Evolutionary conservation across 2,888 invertebrate species (phyloP), one percentile per base, ranked within the genome.

Genomic region (Lasioglossum villosulum): DNA sequence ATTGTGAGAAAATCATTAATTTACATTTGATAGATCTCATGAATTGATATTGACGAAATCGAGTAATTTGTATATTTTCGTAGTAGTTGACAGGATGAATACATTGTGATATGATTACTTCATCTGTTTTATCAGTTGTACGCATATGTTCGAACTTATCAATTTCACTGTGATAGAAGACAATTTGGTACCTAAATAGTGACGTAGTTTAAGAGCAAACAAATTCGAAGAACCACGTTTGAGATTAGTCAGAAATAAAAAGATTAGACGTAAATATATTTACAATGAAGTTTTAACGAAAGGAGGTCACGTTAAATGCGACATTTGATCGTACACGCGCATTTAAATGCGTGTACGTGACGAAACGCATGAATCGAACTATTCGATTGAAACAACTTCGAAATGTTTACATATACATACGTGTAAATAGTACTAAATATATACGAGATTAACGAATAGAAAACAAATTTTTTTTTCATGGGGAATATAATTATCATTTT

Each of bases 301-400:
- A 86, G 30, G 80, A 78, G 82, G 86, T 56, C 86, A 78, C 5
- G 72, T 66, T 71, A 39, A 63, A 48, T 52, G 45, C 10, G 14
- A 45, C 16, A 59, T 66, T 77, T 52, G 34, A 72, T 30, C 63
- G 48, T 77, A 73, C 45, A 16, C 48, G 73, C 48, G 73, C 5
- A 70, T 39, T 37, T n/a, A 80, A 78, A 80, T 72, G 30, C 12
- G 79, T 34, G 59, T 84, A 91, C 90, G 91, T 91, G 91, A 90
- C 91, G 75, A 52, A 10, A 66, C 45, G 52, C 90, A 89, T 85
- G 88, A n/a, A 42, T n/a, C 37, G 63, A 74, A 75, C 14, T 63
- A 48, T 34, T 78, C n/a, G 14, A 70, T 45, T 39, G 63, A 6
- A 34, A 73, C 8, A 68, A 77, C 48, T 70, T 42, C 34, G 16